Conservation (phyloP, 2,888 invertebrate species). For the Brenthis daphne region DNA sequence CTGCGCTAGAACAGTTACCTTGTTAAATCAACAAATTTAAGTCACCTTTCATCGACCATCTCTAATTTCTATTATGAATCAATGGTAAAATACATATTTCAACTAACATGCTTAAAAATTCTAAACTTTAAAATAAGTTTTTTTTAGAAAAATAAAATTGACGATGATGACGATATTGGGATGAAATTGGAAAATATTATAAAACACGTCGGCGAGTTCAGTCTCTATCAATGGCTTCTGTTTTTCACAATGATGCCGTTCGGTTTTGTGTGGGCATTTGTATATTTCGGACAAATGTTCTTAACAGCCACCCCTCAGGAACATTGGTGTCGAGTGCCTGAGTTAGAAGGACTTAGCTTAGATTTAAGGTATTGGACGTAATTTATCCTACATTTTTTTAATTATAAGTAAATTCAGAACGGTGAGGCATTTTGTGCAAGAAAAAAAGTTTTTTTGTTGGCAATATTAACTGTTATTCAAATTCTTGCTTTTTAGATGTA, state of each 20-base stretch:
- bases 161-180: constrained; percentile 24
- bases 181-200: constrained; percentile 45
- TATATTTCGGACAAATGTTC: constrained; percentile 59
- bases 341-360: constrained; percentile 49
- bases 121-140: too few relatives aligned
- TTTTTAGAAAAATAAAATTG: constrained; percentile 7
- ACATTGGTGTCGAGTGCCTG: constrained; percentile 60
- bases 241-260: constrained; percentile 53
- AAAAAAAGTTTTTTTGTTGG: too few relatives aligned
- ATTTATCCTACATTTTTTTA: not conserved
- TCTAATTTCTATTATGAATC: too few relatives aligned
- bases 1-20: too few relatives aligned
- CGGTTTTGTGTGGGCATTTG: constrained; percentile 51
- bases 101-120: too few relatives aligned
- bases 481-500: not conserved
- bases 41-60: too few relatives aligned
- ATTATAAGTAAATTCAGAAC: too few relatives aligned
- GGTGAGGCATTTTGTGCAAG: too few relatives aligned
- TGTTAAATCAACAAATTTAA: too few relatives aligned
- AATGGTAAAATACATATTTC: too few relatives aligned
- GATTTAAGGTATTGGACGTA: constrained; percentile 47
- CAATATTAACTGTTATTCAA: too few relatives aligned
- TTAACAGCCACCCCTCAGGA: constrained; percentile 56
- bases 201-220: constrained; percentile 49
- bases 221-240: constrained; percentile 48